Evolutionary conservation across 1,140 invertebrate species (phyloP).

Genomic region (Ridgeia piscesae): DNA sequence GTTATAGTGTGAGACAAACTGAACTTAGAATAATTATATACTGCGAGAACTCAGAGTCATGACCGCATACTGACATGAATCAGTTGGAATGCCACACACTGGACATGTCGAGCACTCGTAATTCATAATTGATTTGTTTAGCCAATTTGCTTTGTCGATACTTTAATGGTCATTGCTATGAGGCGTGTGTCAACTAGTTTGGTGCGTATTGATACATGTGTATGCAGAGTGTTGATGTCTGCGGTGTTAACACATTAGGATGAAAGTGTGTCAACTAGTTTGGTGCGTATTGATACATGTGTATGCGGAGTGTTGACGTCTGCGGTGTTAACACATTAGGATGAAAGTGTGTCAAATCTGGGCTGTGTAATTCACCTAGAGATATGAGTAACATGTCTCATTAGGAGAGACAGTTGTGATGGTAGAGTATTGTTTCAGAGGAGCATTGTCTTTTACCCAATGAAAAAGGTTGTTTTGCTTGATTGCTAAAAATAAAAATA

Average conservation of each 20-base stretch:
- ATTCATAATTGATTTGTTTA: slow-evolving; percentile 7
- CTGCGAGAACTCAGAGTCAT: too few relatives aligned
- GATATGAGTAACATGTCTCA: neutral
- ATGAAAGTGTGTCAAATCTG: neutral
- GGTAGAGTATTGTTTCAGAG: too few relatives aligned
- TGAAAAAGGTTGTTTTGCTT: too few relatives aligned
- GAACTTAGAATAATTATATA: too few relatives aligned
- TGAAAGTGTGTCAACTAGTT: neutral
- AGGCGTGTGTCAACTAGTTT: neutral
- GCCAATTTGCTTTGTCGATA: neutral
- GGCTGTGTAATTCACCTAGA: neutral
- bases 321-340: neutral
- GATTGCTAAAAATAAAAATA: too few relatives aligned
- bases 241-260: neutral
- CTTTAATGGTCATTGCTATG: neutral
- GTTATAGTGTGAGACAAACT: too few relatives aligned
- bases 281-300: neutral
- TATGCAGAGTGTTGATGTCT: neutral
- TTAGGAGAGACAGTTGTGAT: neutral
- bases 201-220: neutral
- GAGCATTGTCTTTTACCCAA: too few relatives aligned
- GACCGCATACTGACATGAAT: neutral
- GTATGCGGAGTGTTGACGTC: neutral
- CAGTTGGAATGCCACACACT: neutral
- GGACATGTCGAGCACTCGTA: neutral